phyloP scores from a whole-genome alignment of 2,113 vertebrate genomes.

The Misgurnus anguillicaudatus region DNA sequence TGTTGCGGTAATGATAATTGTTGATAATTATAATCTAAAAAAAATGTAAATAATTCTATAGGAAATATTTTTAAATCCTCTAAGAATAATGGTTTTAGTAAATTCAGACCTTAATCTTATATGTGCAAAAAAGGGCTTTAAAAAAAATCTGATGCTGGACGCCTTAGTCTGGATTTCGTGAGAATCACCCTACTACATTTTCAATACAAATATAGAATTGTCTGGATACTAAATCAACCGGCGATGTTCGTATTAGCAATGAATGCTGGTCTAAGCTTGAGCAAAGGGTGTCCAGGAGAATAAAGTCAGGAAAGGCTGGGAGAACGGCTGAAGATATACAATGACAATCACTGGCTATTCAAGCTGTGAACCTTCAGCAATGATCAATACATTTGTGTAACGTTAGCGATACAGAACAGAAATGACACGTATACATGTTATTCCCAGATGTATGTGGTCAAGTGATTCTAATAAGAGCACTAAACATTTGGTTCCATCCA shows the following conservation, averaged over 20 bases:
- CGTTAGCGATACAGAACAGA: neutral
- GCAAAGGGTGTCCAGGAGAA: neutral
- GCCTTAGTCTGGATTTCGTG: too few species aligned
- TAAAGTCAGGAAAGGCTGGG: neutral
- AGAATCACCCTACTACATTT: too few species aligned
- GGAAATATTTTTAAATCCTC: too few species aligned
- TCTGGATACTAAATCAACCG: too few species aligned
- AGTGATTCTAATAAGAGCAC: slow-evolving; percentile 4
- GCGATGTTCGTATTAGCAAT: neutral
- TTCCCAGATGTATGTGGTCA: slow-evolving; percentile 27
- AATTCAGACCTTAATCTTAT: too few species aligned
- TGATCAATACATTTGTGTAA: neutral
- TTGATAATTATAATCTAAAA: too few species aligned
- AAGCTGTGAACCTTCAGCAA: neutral
- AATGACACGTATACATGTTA: slow-evolving; percentile 3
- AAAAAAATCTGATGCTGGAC: too few species aligned
- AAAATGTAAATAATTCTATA: too few species aligned
- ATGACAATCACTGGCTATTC: neutral
- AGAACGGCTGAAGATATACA: neutral
- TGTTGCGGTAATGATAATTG: too few species aligned
- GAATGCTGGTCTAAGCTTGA: neutral
- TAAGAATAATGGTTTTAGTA: too few species aligned
- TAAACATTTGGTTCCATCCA: slow-evolving; percentile 16
- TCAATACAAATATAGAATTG: too few species aligned
- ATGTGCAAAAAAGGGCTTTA: too few species aligned